Conservation (phyloP, 2,113 vertebrate genomes). For the Onychostoma macrolepis region DNA sequence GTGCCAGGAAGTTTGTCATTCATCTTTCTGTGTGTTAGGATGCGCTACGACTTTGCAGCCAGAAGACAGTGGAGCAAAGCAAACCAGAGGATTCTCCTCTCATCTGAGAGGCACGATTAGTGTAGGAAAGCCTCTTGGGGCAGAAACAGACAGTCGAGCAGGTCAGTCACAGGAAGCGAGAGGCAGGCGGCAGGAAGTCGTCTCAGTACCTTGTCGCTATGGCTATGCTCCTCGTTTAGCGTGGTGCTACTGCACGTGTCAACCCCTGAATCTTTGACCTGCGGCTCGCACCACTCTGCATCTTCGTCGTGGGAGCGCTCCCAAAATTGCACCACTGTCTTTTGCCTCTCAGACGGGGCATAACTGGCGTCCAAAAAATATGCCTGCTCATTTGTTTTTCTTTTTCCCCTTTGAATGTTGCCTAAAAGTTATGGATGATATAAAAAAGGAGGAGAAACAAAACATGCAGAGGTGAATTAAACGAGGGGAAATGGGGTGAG, state of each 20-base stretch:
- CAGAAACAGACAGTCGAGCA: slow-evolving; percentile 37
- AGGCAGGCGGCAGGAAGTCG: slow-evolving; percentile 26
- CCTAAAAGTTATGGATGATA: slow-evolving; percentile 69
- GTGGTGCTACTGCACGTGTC: slow-evolving; percentile 91
- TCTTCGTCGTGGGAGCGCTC: slow-evolving; percentile 87
- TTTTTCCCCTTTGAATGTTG: slow-evolving; percentile 91
- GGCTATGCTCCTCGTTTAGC: slow-evolving; percentile 89
- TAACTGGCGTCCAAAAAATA: slow-evolving; percentile 82
- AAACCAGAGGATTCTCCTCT: slow-evolving; percentile 75
- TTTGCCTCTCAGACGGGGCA: slow-evolving; percentile 78
- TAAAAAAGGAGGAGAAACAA: slow-evolving; percentile 37
- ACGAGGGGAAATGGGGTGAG: slow-evolving; percentile 52
- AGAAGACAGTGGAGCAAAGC: slow-evolving; percentile 69
- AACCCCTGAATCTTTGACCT: slow-evolving; percentile 92
- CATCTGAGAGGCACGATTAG: background rate
- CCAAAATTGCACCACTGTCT: slow-evolving; percentile 83
- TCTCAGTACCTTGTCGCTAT: slow-evolving; percentile 87
- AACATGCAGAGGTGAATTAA: slow-evolving; percentile 50
- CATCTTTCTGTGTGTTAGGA: slow-evolving; percentile 33
- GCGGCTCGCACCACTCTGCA: slow-evolving; percentile 87
- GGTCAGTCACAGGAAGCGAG: slow-evolving; percentile 10
- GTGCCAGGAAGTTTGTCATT: slow-evolving; percentile 64
- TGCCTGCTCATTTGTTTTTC: slow-evolving; percentile 88
- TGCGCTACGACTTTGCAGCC: slow-evolving; percentile 57
- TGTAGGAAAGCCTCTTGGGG: slow-evolving; percentile 8